phyloP scores from a whole-genome alignment of 2,888 invertebrate genomes.

The Nomada hirtipes region DNA sequence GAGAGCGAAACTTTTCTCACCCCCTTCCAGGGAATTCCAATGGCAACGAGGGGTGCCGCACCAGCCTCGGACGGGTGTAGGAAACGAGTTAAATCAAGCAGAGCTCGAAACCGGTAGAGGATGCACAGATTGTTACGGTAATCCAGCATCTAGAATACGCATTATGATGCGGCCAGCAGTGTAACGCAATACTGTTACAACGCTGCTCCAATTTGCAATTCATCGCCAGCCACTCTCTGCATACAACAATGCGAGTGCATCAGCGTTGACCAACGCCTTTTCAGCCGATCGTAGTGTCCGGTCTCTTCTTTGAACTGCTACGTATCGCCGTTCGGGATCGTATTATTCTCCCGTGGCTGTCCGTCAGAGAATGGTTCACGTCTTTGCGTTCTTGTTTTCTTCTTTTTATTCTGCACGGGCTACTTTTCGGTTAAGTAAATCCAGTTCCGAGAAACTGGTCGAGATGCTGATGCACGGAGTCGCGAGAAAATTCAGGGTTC shows the following conservation, averaged over 20 bases:
- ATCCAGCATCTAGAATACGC: conserved; percentile 66
- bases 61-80: not conserved
- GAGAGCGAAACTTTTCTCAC: not conserved
- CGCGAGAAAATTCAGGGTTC: too few relatives aligned
- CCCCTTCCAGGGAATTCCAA: conserved; percentile 25
- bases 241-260: conserved; percentile 47
- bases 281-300: conserved; percentile 23
- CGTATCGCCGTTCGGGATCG: too few relatives aligned
- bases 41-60: conserved; percentile 5
- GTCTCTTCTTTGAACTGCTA: not conserved
- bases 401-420: too few relatives aligned
- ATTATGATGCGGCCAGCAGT: conserved; percentile 59
- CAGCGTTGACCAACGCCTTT: conserved; percentile 49
- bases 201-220: conserved; percentile 65
- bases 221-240: conserved; percentile 47
- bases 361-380: too few relatives aligned
- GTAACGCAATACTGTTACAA: conserved; percentile 66
- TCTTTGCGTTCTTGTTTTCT: not conserved
- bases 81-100: conserved; percentile 63
- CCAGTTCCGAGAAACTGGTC: too few relatives aligned
- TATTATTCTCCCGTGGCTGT: not conserved
- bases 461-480: too few relatives aligned
- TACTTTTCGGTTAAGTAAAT: too few relatives aligned
- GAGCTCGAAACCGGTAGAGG: conserved; percentile 49
- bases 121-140: conserved; percentile 67